Evolutionary conservation across 2,888 invertebrate genomes (phyloP).

Genomic region (Pseudanteris insignis): DNA sequence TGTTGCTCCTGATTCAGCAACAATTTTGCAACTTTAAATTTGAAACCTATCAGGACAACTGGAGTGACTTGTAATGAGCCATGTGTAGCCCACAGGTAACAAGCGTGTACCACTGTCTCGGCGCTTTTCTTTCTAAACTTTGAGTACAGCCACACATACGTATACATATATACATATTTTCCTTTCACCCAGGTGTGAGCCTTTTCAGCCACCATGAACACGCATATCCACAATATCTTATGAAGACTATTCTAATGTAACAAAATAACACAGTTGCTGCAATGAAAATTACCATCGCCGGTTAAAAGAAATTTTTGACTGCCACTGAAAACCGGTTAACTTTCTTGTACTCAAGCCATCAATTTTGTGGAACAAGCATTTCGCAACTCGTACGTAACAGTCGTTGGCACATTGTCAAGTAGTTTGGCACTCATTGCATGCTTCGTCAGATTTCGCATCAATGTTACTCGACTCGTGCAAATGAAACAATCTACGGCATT

Average conservation of each 20-base stretch:
- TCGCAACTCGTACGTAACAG: constrained; percentile 9
- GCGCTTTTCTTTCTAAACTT: constrained; percentile 28
- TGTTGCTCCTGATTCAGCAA: no score
- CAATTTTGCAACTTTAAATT: no score
- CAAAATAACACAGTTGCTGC: no score
- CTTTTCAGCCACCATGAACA: constrained; percentile 50
- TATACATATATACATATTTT: constrained; percentile 53
- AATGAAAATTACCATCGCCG: no score
- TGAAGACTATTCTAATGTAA: no score
- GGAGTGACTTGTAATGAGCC: constrained; percentile 22
- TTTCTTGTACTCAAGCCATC: not conserved
- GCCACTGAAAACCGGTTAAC: no score
- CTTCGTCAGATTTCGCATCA: no score
- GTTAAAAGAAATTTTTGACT: no score
- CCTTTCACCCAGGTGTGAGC: constrained; percentile 61
- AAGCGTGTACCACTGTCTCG: constrained; percentile 28
- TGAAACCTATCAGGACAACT: no score
- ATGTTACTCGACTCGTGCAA: no score
- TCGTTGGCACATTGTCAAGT: constrained; percentile 4
- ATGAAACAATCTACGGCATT: constrained; percentile 5
- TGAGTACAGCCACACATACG: constrained; percentile 1
- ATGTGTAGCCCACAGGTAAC: constrained; percentile 24
- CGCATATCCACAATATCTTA: constrained; percentile 57
- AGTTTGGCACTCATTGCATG: not conserved
- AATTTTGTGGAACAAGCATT: not conserved